Evolutionary conservation across 1,140 invertebrate species (phyloP), one percentile per base, ranked within the genome.

Genomic region (Platorchestia sp.): DNA sequence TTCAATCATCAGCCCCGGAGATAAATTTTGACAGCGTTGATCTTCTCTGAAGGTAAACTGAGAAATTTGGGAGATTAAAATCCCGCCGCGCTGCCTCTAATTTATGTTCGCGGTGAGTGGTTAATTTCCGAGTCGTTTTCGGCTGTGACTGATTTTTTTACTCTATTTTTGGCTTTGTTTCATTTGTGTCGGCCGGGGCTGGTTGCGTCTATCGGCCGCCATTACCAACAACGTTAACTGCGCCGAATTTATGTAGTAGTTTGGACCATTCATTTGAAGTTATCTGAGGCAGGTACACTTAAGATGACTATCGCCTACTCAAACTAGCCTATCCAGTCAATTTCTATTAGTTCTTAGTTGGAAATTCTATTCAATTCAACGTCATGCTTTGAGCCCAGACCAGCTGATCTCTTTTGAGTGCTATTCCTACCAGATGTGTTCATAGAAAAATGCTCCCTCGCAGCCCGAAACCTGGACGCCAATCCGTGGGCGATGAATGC

Each of bases 191-290:
- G 41, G 87, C 41, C 41, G 27, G 7, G 43, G 91, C 19, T 45
- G 91, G 91, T 40, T 93, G 41, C 45, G 7, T 93, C 45, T 45
- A 93, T 93, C 45, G 45, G 91, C 91, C 45, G 91, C 91, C 45
- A 93, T 93, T 93, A 93, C 43, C 91, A 45, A 93, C 91, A 93
- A 93, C 91, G 43, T 93, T 93, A 93, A 93, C 91, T 44, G 91
- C 44, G 22, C 43, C 40, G 45, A 93, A 93, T 93, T 93, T 93
- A 93, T 93, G 91, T 93, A 10, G 91, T 45, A 93, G 91, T 93
- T 93, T 93, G 91, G 91, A 93, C 44, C 91, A 93, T 93, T 93
- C 91, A 93, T 93, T 93, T 93, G 91, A 93, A 93, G 91, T 93
- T 93, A 93, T 93, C 91, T 93, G 91, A 93, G 91, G 91, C 91